These are phyloP conservation scores for Actenoides hombroni DNA, from an alignment of 2,113 vertebrate species.

Conservation along the genomic window DNA sequence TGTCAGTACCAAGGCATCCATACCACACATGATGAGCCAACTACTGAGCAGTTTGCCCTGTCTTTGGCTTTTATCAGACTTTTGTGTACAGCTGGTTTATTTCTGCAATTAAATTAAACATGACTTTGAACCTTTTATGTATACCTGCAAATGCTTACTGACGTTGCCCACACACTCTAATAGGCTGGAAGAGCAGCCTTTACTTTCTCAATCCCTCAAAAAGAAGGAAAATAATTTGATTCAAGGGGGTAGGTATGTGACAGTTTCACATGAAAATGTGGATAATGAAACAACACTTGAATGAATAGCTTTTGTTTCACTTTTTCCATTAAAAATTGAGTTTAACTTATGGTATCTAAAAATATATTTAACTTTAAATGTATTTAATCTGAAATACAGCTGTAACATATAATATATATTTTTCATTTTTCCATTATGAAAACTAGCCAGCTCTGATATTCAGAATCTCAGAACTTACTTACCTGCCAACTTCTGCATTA, in stretches of 20 bases:
- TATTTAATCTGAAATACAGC: not conserved
- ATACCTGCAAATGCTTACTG: not conserved
- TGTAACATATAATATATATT: not conserved
- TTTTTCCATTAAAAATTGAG: not conserved
- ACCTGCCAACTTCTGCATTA: not conserved
- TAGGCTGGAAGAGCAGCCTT: not conserved
- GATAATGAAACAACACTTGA: not conserved
- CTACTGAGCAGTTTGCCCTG: not conserved
- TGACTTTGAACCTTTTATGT: not conserved
- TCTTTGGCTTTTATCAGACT: not conserved
- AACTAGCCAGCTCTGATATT: not conserved
- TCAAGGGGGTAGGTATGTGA: not conserved
- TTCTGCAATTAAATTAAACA: not conserved
- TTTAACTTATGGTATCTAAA: not conserved
- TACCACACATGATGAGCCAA: not conserved
- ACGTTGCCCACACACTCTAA: not conserved
- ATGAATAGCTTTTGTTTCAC: not conserved
- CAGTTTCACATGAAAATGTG: not conserved
- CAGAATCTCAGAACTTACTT: not conserved
- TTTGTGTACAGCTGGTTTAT: not conserved
- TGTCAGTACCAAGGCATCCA: not conserved
- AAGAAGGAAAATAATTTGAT: not conserved
- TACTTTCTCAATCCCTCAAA: not conserved
- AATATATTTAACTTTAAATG: not conserved
- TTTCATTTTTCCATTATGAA: not conserved